Evolutionary conservation across 2,113 vertebrate species (phyloP).

Genomic region (Ivindomyrus marchei): DNA sequence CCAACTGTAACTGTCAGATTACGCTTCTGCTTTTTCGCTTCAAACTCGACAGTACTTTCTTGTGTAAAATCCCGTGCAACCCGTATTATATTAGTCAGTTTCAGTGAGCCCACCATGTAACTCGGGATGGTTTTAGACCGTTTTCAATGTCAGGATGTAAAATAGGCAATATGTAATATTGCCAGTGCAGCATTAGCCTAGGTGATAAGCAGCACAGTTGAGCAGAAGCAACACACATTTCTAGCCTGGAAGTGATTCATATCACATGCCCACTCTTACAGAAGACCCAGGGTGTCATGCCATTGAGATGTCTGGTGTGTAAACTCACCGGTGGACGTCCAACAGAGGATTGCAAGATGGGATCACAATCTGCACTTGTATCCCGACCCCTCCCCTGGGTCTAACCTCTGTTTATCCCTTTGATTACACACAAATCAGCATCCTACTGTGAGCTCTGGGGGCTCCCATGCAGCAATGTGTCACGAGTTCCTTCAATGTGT

Average conservation of each 20-base stretch:
- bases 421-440: slow-evolving; percentile 12
- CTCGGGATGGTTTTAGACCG: neutral
- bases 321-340: neutral
- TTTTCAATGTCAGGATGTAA: neutral
- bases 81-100: neutral
- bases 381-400: neutral
- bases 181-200: neutral
- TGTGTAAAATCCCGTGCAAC: neutral
- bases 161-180: neutral
- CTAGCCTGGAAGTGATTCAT: neutral
- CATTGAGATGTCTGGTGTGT: neutral
- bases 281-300: neutral
- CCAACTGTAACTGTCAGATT: neutral
- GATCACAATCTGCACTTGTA: neutral
- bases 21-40: neutral
- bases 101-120: neutral
- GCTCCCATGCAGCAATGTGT: no score
- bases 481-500: neutral
- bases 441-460: neutral
- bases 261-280: neutral
- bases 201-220: neutral
- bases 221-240: neutral
- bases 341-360: neutral
- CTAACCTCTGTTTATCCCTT: slow-evolving; percentile 1
- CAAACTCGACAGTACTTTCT: neutral